A percentile compares a stretch with the other conserved stretches of the same genome.
These are phyloP conservation scores for Poecilia wingei DNA, from an alignment of 2,797 vertebrate species.

Conservation along the genomic window DNA sequence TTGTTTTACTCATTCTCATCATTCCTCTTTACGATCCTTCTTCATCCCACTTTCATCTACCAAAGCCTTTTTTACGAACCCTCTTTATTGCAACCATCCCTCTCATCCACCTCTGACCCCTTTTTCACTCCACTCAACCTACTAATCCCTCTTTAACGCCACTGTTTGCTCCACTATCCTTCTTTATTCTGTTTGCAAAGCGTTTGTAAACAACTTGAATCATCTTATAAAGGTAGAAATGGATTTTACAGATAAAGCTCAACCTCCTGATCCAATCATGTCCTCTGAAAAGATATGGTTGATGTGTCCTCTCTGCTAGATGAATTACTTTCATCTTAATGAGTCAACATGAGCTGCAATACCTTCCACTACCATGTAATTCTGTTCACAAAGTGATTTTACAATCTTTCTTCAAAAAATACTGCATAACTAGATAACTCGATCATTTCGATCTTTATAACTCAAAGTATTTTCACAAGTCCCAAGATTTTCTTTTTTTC, in stretches of 20 bases:
- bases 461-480: background rate
- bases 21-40: background rate
- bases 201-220: background rate
- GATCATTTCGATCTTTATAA: background rate
- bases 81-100: background rate
- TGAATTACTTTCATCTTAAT: background rate
- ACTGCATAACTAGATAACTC: background rate
- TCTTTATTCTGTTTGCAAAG: background rate
- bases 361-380: background rate
- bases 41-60: background rate
- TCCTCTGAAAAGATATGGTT: background rate
- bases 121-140: background rate
- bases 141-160: background rate
- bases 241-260: background rate
- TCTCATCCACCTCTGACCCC: background rate
- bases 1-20: background rate
- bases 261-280: background rate
- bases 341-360: background rate
- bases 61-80: background rate
- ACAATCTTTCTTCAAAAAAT: background rate
- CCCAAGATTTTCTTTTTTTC: background rate
- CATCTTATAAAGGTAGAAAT: background rate
- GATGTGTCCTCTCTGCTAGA: background rate
- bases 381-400: background rate
- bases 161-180: background rate